Evolutionary conservation across 2,888 invertebrate species (phyloP).

Genomic region (Nomada flava): DNA sequence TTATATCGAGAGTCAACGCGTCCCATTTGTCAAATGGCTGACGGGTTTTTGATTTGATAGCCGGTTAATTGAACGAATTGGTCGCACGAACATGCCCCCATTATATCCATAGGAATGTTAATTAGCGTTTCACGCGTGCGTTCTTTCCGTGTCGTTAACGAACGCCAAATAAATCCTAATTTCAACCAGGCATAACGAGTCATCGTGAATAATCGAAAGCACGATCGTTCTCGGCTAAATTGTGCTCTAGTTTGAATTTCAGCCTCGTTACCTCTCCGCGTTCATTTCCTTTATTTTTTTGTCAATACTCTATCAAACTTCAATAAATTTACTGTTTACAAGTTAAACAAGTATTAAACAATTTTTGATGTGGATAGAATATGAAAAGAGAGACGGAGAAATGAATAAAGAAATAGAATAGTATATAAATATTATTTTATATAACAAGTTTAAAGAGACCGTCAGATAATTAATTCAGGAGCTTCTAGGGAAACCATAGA

Average conservation of each 20-base stretch:
- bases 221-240: neutral
- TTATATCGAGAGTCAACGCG: neutral
- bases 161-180: constrained; percentile 20
- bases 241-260: constrained; percentile 22
- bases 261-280: neutral
- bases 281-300: neutral
- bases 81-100: neutral
- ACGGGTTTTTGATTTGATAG: constrained; percentile 34
- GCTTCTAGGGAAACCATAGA: too few species aligned
- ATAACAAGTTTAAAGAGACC: too few species aligned
- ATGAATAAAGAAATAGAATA: too few species aligned
- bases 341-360: too few species aligned
- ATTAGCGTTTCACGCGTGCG: constrained; percentile 13
- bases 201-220: constrained; percentile 11
- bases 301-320: too few species aligned
- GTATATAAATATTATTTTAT: too few species aligned
- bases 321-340: too few species aligned
- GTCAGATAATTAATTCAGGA: too few species aligned
- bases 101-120: constrained; percentile 26
- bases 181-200: neutral
- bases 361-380: too few species aligned
- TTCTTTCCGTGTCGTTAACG: neutral
- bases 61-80: constrained; percentile 16
- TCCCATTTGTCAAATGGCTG: constrained; percentile 12
- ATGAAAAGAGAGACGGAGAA: too few species aligned